Conservation (phyloP, 92 coral and sea anemone genomes). For the Ricordea florida region DNA sequence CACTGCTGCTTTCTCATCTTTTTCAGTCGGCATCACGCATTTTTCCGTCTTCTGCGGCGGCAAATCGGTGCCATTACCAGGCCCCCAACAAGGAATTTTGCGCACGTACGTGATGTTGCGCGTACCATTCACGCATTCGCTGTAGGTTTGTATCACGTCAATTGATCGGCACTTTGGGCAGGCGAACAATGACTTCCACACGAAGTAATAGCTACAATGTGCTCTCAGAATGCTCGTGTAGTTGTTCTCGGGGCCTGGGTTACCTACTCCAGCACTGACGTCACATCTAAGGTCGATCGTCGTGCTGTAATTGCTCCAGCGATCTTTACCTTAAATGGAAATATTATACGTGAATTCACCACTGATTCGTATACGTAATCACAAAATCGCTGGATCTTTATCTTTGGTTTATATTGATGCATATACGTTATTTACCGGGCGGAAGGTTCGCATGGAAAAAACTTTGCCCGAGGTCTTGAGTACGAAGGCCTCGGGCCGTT, state of each 20-base stretch:
- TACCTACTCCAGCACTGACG: slow-evolving; percentile 72
- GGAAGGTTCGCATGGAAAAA: too few relatives aligned
- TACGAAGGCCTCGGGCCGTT: too few relatives aligned
- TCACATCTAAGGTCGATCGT: slow-evolving; percentile 74
- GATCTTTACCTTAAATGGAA: too few relatives aligned
- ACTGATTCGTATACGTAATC: too few relatives aligned
- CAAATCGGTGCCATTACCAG: slow-evolving; percentile 3
- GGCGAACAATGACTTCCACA: slow-evolving; percentile 84
- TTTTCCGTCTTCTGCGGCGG: neutral
- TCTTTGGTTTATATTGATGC: too few relatives aligned
- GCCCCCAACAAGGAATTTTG: slow-evolving; percentile 74
- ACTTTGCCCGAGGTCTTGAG: too few relatives aligned
- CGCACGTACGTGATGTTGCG: slow-evolving; percentile 53
- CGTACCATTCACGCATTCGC: slow-evolving; percentile 64
- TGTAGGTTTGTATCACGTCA: slow-evolving; percentile 53
- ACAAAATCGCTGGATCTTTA: too few relatives aligned
- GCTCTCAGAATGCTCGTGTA: slow-evolving; percentile 8
- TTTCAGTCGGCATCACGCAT: slow-evolving; percentile 8
- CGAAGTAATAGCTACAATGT: slow-evolving; percentile 49
- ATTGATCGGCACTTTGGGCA: slow-evolving; percentile 74
- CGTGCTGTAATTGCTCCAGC: too few relatives aligned
- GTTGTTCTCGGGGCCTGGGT: slow-evolving; percentile 80
- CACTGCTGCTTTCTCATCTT: neutral
- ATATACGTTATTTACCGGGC: too few relatives aligned
- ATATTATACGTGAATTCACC: neutral